These are phyloP conservation scores for Atta colombica DNA, from an alignment of 1,140 invertebrate genomes.

Conservation along the genomic window DNA sequence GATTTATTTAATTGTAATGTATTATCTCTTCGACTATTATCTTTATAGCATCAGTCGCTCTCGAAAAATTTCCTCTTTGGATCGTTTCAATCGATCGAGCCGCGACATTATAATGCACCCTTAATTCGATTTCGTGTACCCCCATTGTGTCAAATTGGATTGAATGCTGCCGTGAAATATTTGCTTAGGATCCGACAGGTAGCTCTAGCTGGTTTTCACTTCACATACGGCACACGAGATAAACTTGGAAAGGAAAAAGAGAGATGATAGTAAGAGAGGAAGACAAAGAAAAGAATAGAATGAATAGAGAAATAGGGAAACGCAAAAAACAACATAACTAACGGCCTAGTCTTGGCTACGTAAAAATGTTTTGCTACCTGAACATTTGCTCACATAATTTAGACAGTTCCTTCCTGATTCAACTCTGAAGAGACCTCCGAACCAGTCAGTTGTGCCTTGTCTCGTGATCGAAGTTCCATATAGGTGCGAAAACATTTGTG, in stretches of 20 bases:
- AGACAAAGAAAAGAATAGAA: neutral
- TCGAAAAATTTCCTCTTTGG: neutral
- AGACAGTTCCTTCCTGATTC: conserved; percentile 33
- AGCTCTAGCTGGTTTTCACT: conserved; percentile 57
- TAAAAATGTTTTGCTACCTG: conserved; percentile 74
- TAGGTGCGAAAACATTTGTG: conserved; percentile 80
- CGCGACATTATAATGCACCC: conserved; percentile 68
- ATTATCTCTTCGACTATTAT: conserved; percentile 1
- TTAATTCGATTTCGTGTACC: conserved; percentile 78
- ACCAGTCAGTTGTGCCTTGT: conserved; percentile 68
- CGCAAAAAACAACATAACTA: conserved; percentile 18
- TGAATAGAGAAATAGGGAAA: neutral
- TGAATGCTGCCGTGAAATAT: conserved; percentile 78
- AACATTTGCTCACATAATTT: conserved; percentile 77
- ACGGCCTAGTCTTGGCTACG: conserved; percentile 28
- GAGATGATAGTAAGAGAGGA: neutral
- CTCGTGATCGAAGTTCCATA: conserved; percentile 40
- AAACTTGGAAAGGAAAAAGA: conserved; percentile 6
- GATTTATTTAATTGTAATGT: neutral
- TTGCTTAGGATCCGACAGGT: conserved; percentile 77
- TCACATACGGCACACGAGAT: neutral
- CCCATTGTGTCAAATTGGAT: conserved; percentile 78
- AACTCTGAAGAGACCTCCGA: conserved; percentile 7
- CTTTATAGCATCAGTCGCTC: neutral
- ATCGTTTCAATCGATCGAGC: conserved; percentile 66